These are phyloP conservation scores for Tragelaphus scriptus DNA, from an alignment of 2,113 vertebrate species.

Conservation along the genomic window DNA sequence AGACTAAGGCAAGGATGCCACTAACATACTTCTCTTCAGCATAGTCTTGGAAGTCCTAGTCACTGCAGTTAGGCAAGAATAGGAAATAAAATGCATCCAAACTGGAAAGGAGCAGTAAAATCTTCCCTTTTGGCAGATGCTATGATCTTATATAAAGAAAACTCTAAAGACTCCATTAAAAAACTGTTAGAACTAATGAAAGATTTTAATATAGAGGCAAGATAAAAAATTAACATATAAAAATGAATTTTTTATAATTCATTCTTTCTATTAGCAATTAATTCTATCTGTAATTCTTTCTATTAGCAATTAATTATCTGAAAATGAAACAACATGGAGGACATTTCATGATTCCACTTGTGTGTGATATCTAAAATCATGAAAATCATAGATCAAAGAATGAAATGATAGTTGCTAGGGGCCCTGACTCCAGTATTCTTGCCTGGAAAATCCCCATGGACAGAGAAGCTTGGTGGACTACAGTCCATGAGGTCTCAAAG, in stretches of 20 bases:
- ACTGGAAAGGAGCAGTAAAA: background rate
- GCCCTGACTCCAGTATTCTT: background rate
- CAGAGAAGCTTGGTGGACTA: accelerated
- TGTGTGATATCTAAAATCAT: background rate
- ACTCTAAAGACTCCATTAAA: background rate
- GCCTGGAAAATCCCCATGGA: background rate
- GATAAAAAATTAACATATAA: background rate
- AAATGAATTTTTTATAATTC: too few species aligned
- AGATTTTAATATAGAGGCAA: background rate
- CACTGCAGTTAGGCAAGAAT: background rate
- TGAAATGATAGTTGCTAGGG: background rate
- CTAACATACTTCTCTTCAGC: background rate
- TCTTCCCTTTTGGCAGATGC: background rate
- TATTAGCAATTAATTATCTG: background rate
- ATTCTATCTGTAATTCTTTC: background rate
- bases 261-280: background rate
- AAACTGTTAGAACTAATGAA: background rate
- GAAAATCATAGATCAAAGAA: background rate
- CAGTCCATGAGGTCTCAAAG: background rate
- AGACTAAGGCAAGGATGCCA: background rate
- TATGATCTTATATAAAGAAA: background rate
- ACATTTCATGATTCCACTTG: background rate
- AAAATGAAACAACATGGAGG: background rate
- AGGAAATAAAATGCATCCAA: background rate
- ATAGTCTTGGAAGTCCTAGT: background rate